These are phyloP conservation scores for Acrocephalus arundinaceus DNA, from an alignment of 2,113 vertebrate species.

Conservation along the genomic window DNA sequence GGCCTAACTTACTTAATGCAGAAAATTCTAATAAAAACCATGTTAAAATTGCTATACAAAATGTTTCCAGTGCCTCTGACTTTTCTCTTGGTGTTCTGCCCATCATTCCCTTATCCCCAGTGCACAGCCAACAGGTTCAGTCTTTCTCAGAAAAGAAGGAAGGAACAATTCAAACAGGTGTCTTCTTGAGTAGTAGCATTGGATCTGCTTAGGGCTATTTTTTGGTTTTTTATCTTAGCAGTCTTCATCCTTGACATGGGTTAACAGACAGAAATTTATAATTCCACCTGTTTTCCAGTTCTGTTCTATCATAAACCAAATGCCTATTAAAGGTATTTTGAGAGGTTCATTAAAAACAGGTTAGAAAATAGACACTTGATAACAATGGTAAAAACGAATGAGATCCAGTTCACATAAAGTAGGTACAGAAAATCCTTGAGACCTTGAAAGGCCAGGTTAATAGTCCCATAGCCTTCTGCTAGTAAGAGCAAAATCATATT, in stretches of 20 bases:
- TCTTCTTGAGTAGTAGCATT: neutral
- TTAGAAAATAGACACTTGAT: neutral
- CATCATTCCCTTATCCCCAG: neutral
- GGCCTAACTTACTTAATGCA: neutral
- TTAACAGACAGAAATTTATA: neutral
- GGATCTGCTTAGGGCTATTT: neutral
- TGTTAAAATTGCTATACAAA: neutral
- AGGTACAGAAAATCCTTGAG: neutral
- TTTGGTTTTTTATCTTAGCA: neutral
- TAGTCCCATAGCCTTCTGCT: neutral
- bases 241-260: neutral
- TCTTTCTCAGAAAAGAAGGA: neutral
- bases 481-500: constrained; percentile 4
- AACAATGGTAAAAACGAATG: neutral
- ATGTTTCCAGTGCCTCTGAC: neutral
- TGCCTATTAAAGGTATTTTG: neutral
- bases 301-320: neutral
- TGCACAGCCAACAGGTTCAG: neutral
- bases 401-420: neutral
- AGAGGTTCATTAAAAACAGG: neutral
- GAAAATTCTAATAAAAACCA: neutral
- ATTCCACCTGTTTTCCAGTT: neutral
- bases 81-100: neutral
- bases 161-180: neutral
- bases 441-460: neutral